Base-by-base conservation (phyloP, 1,140 invertebrate genomes). In the Rhynchophorus ferrugineus region DNA sequence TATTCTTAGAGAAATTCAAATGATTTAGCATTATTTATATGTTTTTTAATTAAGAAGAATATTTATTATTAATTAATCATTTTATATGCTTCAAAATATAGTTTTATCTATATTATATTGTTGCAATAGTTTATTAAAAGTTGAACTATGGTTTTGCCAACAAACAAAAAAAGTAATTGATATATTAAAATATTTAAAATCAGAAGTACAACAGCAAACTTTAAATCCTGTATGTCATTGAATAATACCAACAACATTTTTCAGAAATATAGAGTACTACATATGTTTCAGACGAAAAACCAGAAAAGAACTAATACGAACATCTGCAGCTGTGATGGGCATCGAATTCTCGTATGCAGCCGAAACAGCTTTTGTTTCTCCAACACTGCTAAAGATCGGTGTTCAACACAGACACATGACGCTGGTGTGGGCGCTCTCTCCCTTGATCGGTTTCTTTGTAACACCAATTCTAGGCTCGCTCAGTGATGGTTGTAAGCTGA, bases 331-430 rank as follows among this genome's bases (percentile, higher is more conserved):
- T 0, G 93, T 98, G 0, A 95, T 94, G 85, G 94, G 95, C 0
- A 96, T 97, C 37, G 95, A 97, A 70, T 94, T 97, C 70, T 95
- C 92, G 0, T 98, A 98, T 64, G 91, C 95, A 0, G 94, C 92
- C 0, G 94, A 97, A 73, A 95, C 95, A 0, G 93, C 94, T 0
- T 97, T 97, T 71, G 93, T 97, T 0, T 96, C 91, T 1, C 94
- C 95, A 1, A 95, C 91, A 0, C 71, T 97, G 7, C 77, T 97
- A 0, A 90, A 94, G 73, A 91, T 96, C 47, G 93, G 94, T 8
- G 85, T 96, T 0, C 83, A 87, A 47, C 82, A 92, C 73, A 76
- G 88, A 54, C 85, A 89, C 60, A 96, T 97, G 90, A 95, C 92
- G 0, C 72, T 97, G 22, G 89, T 95, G 13, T 98, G 94, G 94